Conservation (phyloP, 2,888 invertebrate species). For the Nemoura dubitans region DNA sequence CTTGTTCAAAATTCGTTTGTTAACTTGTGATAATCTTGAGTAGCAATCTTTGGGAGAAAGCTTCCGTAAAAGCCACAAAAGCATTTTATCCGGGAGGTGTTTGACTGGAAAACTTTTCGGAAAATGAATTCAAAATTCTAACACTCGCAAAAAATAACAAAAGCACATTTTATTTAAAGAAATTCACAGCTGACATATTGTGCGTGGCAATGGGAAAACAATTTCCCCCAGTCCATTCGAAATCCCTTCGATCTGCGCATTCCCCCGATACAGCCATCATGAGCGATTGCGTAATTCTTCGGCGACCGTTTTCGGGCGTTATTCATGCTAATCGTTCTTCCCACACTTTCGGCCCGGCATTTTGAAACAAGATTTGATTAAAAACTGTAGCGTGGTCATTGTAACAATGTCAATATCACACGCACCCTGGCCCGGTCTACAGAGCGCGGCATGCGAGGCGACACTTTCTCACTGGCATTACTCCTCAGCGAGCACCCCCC, state of each 20-base stretch:
- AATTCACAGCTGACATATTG: background rate
- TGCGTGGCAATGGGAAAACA: background rate
- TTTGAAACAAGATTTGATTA: constrained; percentile 2
- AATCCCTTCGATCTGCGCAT: background rate
- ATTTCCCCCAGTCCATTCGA: background rate
- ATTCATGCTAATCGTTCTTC: background rate
- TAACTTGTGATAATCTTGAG: background rate
- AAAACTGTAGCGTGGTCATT: background rate
- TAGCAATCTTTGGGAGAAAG: background rate
- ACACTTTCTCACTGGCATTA: background rate
- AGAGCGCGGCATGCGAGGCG: background rate
- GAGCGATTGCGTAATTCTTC: background rate
- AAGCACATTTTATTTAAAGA: background rate
- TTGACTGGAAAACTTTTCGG: background rate
- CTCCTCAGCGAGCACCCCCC: background rate
- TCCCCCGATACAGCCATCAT: background rate
- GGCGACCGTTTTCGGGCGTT: background rate
- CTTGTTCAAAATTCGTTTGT: constrained; percentile 12
- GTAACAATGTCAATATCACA: constrained; percentile 7
- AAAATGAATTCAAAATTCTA: background rate
- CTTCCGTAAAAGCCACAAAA: background rate
- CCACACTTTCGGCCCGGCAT: background rate
- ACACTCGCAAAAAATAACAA: background rate
- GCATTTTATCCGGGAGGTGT: background rate
- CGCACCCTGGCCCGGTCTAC: background rate